Evolutionary conservation across 2,113 vertebrate genomes (phyloP).

Genomic region (Pomatorhinus ruficollis): DNA sequence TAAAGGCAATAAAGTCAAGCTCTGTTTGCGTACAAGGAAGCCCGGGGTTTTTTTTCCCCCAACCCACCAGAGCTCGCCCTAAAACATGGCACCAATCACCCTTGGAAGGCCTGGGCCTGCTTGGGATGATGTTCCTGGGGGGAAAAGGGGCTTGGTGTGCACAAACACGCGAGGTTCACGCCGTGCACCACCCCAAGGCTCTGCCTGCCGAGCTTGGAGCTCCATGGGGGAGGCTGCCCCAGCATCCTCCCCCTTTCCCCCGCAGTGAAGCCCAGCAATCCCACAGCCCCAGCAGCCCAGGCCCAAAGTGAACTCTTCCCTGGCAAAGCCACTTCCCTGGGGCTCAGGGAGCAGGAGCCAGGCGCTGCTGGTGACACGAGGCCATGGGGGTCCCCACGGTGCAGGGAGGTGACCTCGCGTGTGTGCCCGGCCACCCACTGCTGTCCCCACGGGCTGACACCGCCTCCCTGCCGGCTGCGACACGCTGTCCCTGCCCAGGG

Average conservation of each 20-base stretch:
- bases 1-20: slow-evolving; percentile 44
- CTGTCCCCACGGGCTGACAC: accelerated
- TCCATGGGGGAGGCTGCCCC: neutral
- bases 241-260: neutral
- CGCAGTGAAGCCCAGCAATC: neutral
- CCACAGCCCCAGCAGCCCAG: neutral
- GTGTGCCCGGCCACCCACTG: neutral
- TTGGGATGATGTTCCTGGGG: neutral
- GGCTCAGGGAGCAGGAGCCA: neutral
- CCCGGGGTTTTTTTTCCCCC: accelerated
- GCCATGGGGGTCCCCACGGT: accelerated
- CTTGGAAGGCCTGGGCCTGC: neutral
- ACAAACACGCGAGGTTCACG: accelerated
- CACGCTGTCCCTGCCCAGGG: neutral
- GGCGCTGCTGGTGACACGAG: accelerated
- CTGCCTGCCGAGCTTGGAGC: neutral
- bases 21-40: slow-evolving; percentile 27
- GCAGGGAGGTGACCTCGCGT: neutral
- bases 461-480: neutral
- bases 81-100: neutral
- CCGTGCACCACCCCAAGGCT: neutral
- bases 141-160: neutral
- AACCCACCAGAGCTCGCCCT: accelerated
- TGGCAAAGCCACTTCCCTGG: neutral
- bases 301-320: neutral